Evolutionary conservation across 2,888 invertebrate genomes (phyloP).

Genomic region (Rhagophthalmus giganteus): DNA sequence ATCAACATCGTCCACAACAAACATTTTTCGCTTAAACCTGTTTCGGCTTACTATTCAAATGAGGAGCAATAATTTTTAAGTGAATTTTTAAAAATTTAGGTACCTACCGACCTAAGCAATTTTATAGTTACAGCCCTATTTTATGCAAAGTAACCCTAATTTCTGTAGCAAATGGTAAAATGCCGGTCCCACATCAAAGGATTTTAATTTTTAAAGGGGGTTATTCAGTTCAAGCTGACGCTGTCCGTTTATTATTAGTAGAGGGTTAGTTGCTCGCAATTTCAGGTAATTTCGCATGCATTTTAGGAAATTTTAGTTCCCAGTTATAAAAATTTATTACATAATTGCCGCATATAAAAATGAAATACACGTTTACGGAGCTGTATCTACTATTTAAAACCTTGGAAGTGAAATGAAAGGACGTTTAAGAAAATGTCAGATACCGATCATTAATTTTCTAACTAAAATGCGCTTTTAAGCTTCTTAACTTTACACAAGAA

Average conservation of each 20-base stretch:
- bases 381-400: too few species aligned
- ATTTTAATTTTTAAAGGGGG: slow-evolving; percentile 23
- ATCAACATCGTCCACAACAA: too few species aligned
- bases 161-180: slow-evolving; percentile 16
- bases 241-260: slow-evolving; percentile 6
- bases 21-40: too few species aligned
- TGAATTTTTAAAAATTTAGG: not conserved
- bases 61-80: too few species aligned
- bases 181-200: slow-evolving; percentile 26
- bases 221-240: slow-evolving; percentile 17
- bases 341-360: too few species aligned
- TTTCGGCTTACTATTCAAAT: too few species aligned
- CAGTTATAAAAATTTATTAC: not conserved
- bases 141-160: slow-evolving; percentile 23
- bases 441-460: slow-evolving; percentile 22
- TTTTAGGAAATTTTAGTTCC: too few species aligned
- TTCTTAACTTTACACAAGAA: slow-evolving; percentile 14
- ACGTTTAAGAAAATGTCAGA: too few species aligned
- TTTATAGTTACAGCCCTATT: slow-evolving; percentile 1
- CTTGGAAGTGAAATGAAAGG: too few species aligned
- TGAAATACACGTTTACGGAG: too few species aligned
- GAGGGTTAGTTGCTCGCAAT: slow-evolving; percentile 6
- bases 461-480: not conserved
- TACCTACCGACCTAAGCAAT: too few species aligned
- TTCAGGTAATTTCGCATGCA: slow-evolving; percentile 2